Percentiles rank a stretch among this genome's conserved stretches.
These are phyloP conservation scores for Oscheius sp. DNA, from an alignment of 2,888 invertebrate species.

Conservation along the genomic window DNA sequence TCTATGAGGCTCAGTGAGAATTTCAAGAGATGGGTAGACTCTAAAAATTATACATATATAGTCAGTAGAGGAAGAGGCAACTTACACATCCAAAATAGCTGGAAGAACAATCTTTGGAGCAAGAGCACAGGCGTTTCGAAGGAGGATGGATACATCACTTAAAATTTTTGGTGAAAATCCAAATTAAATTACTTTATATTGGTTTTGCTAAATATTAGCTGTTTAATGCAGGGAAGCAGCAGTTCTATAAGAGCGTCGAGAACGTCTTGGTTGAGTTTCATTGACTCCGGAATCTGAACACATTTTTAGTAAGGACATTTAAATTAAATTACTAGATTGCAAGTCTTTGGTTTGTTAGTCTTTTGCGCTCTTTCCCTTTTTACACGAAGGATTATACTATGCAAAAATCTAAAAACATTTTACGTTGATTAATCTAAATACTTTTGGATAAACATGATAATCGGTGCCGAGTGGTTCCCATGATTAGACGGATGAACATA, in stretches of 20 bases:
- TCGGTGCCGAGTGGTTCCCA: constrained; percentile 78
- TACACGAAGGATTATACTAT: constrained; percentile 72
- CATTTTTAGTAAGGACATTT: background rate
- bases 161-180: background rate
- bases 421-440: background rate
- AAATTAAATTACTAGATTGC: constrained; percentile 71
- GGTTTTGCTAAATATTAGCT: constrained; percentile 81
- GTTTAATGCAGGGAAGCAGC: constrained; percentile 76
- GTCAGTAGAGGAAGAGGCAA: background rate
- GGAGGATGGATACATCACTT: constrained; percentile 32
- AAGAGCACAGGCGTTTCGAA: constrained; percentile 71
- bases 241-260: constrained; percentile 62
- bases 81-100: constrained; percentile 80
- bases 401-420: constrained; percentile 9
- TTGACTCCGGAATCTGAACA: constrained; percentile 75
- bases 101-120: constrained; percentile 86
- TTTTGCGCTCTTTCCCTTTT: constrained; percentile 76
- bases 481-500: constrained; percentile 89
- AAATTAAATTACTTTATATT: constrained; percentile 62
- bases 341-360: constrained; percentile 14
- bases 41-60: constrained; percentile 55
- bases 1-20: constrained; percentile 86
- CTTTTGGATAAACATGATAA: constrained; percentile 73
- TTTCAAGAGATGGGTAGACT: constrained; percentile 83
- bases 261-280: constrained; percentile 78